phyloP scores from a whole-genome alignment of 2,797 vertebrate species.

The Rhincodon typus region DNA sequence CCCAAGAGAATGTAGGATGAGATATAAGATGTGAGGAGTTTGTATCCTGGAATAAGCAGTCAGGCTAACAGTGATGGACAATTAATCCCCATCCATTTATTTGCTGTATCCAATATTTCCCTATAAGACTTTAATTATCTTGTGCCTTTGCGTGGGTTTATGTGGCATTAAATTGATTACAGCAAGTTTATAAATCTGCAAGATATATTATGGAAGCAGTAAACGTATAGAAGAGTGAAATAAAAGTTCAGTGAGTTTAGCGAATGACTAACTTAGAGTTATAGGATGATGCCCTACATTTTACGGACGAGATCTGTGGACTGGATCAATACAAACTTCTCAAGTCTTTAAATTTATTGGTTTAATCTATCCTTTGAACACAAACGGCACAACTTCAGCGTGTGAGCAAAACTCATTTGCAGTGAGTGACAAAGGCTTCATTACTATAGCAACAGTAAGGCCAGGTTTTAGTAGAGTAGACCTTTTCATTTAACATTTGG shows the following conservation, averaged over 20 bases:
- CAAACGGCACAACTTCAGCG: not conserved
- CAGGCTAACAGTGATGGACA: no score
- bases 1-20: no score
- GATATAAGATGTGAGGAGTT: no score
- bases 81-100: not conserved
- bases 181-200: not conserved
- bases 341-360: not conserved
- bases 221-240: not conserved
- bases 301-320: not conserved
- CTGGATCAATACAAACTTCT: not conserved
- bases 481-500: not conserved
- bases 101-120: not conserved
- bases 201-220: not conserved
- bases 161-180: not conserved
- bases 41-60: no score
- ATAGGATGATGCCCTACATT: not conserved
- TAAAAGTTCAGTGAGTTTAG: not conserved
- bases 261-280: not conserved
- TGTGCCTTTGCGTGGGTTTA: not conserved
- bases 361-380: not conserved
- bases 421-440: not conserved
- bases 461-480: not conserved
- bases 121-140: not conserved
- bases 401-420: not conserved
- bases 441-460: not conserved